Conservation (phyloP, 2,797 vertebrate genomes). For the Tadarida brasiliensis region DNA sequence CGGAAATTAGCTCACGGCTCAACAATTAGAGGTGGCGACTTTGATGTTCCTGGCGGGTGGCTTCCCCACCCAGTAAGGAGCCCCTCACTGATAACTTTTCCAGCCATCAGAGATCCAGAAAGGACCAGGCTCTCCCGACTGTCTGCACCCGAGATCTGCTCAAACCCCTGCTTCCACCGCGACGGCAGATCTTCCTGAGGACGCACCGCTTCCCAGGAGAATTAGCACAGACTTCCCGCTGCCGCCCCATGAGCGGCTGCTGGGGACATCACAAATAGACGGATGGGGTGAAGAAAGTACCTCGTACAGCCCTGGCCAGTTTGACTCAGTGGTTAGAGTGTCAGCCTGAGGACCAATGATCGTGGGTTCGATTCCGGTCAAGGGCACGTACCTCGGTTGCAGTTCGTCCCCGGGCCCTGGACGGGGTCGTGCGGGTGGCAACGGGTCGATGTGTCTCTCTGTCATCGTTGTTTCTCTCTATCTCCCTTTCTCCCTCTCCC, state of each 20-base stretch:
- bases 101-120: conserved; percentile 71
- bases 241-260: neutral
- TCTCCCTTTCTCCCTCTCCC: no score
- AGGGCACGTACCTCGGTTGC: no score
- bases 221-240: neutral
- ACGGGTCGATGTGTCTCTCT: no score
- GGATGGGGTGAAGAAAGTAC: neutral
- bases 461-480: no score
- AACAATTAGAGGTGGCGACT: conserved; percentile 64
- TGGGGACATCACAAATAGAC: neutral
- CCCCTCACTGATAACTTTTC: conserved; percentile 24
- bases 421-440: no score
- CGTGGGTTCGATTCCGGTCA: no score
- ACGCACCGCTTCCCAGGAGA: neutral
- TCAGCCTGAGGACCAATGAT: no score
- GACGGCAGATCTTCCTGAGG: neutral
- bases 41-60: conserved; percentile 58
- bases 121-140: neutral
- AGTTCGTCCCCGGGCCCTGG: no score
- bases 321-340: no score
- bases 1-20: conserved; percentile 77
- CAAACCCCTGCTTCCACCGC: neutral
- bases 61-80: conserved; percentile 61
- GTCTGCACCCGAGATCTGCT: neutral
- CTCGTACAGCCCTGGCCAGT: no score